Percentiles rank a stretch among this genome's conserved stretches.
These are phyloP conservation scores for Pachypanchax playfairii DNA, from an alignment of 2,113 vertebrate species.

Conservation along the genomic window DNA sequence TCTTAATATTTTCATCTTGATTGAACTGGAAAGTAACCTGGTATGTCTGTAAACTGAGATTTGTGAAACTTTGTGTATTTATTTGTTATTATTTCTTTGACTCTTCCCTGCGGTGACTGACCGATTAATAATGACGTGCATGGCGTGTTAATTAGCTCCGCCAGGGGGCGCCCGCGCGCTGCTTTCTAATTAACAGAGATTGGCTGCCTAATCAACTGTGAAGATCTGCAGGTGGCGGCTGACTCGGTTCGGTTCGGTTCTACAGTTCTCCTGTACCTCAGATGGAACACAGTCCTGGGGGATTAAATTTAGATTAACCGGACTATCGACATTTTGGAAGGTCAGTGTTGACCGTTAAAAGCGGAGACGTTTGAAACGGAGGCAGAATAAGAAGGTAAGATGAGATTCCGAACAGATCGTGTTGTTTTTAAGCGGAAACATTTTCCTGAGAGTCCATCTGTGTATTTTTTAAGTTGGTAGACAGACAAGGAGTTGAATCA, in stretches of 20 bases:
- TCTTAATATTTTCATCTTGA: background rate
- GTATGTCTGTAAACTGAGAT: no score
- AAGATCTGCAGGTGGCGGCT: conserved; percentile 47
- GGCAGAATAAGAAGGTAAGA: conserved; percentile 26
- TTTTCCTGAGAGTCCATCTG: background rate
- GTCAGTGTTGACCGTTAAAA: conserved; percentile 17
- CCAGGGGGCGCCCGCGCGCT: conserved; percentile 59
- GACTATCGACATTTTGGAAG: conserved; percentile 24
- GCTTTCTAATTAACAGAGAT: conserved; percentile 50
- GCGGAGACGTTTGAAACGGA: background rate
- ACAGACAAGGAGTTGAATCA: conserved; percentile 5
- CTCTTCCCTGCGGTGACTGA: no score
- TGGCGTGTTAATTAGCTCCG: conserved; percentile 2
- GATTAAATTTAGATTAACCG: background rate
- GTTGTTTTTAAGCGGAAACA: fast-evolving
- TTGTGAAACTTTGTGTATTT: no score
- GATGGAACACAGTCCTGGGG: background rate
- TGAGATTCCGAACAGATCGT: background rate
- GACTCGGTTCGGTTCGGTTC: conserved; percentile 1
- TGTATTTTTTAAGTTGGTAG: background rate
- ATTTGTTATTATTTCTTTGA: no score
- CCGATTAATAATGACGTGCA: no score
- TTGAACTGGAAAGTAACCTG: background rate
- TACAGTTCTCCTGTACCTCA: background rate
- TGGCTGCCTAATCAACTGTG: conserved; percentile 42